These are phyloP conservation scores for Acyrthosiphon pisum DNA, from an alignment of 1,140 invertebrate genomes.

Conservation along the genomic window DNA sequence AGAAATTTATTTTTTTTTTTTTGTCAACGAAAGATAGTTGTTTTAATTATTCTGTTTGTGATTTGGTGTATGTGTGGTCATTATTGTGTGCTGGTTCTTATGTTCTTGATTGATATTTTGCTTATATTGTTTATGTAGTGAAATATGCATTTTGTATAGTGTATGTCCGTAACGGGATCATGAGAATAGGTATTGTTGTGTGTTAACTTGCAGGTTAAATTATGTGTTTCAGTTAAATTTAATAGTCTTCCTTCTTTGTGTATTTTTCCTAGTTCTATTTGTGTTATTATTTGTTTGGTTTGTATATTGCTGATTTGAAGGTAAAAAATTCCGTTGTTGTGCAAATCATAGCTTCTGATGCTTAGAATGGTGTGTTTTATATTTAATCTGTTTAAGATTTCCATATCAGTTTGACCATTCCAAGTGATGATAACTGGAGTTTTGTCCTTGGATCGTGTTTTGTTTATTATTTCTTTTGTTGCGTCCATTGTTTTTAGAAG, in stretches of 20 bases:
- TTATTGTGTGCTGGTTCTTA: no score
- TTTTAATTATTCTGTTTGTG: no score
- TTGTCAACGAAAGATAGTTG: no score
- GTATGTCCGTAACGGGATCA: no score
- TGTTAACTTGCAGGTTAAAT: no score
- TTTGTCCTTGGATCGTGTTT: not conserved
- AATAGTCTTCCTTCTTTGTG: not conserved
- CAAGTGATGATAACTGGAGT: not conserved
- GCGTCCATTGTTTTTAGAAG: no score
- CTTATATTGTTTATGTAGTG: no score
- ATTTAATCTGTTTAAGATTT: not conserved
- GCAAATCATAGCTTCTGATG: not conserved
- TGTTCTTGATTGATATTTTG: no score
- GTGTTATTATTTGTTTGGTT: not conserved
- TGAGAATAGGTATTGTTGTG: no score
- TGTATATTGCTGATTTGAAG: not conserved
- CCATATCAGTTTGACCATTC: not conserved
- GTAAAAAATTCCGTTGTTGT: not conserved
- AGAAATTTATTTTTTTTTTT: no score
- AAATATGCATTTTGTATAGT: no score
- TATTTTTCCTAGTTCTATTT: not conserved
- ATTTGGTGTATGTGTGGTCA: no score
- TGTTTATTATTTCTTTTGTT: not conserved
- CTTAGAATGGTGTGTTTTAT: not conserved
- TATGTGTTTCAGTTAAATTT: not conserved